phyloP scores from a whole-genome alignment of 2,113 vertebrate species.

The Burhinus bistriatus region DNA sequence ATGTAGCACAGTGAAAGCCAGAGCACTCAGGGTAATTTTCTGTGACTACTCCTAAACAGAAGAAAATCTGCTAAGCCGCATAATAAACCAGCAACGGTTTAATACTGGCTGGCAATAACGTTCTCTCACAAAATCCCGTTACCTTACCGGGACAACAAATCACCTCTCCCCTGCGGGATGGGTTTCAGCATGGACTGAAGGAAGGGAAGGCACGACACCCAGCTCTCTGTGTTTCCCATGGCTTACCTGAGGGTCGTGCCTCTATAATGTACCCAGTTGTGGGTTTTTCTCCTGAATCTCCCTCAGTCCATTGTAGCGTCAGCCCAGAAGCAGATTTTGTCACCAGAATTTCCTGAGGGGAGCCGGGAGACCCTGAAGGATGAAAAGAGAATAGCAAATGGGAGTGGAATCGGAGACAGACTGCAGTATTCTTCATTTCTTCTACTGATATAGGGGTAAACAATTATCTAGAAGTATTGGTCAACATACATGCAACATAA shows the following conservation, averaged over 20 bases:
- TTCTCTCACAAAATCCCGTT: background rate
- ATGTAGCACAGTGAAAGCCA: slow-evolving; percentile 21
- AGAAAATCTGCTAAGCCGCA: background rate
- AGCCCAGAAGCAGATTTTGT: slow-evolving; percentile 85
- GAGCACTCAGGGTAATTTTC: slow-evolving; percentile 19
- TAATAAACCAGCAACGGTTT: background rate
- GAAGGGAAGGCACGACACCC: background rate
- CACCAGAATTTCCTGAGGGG: slow-evolving; percentile 84
- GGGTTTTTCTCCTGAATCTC: slow-evolving; percentile 76
- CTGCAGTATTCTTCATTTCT: background rate
- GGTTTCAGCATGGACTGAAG: background rate
- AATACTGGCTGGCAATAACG: background rate
- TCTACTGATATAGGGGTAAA: background rate
- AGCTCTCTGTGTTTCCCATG: background rate
- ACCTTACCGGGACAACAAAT: background rate
- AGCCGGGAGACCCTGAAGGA: slow-evolving; percentile 83
- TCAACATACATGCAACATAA: background rate
- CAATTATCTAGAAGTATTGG: background rate
- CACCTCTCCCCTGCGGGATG: background rate
- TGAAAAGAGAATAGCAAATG: background rate
- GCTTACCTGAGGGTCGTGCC: slow-evolving; percentile 89
- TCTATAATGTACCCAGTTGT: slow-evolving; percentile 89
- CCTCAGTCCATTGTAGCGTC: slow-evolving; percentile 87
- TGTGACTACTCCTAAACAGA: slow-evolving; percentile 21
- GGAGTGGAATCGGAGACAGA: background rate